These are phyloP conservation scores for Trididemnum miniatum DNA, from an alignment of 23 tunicate species.

Conservation along the genomic window DNA sequence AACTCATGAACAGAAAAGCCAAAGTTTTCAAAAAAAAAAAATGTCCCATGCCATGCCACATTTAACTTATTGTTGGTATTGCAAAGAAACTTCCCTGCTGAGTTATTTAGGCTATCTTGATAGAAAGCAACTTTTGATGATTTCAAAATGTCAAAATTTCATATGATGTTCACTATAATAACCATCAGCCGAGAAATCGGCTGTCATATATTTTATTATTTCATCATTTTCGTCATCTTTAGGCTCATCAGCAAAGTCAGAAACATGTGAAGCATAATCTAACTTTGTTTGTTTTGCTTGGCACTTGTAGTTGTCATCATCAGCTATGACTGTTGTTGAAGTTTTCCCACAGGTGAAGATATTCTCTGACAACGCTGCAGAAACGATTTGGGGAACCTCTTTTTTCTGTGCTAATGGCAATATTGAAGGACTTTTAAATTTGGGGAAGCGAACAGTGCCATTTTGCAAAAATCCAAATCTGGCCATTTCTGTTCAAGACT, in stretches of 20 bases:
- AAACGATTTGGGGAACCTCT: neutral
- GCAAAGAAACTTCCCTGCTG: too few species aligned
- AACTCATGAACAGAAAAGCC: too few species aligned
- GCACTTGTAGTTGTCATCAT: neutral
- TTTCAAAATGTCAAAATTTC: slow-evolving; percentile 13
- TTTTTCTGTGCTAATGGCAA: neutral
- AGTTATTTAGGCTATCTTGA: neutral
- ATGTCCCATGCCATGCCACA: too few species aligned
- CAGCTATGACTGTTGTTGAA: neutral
- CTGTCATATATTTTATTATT: neutral
- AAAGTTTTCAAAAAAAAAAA: too few species aligned
- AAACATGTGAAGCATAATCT: slow-evolving; percentile 16
- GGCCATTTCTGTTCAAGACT: slow-evolving; percentile 13
- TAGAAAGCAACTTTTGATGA: neutral
- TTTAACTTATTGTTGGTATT: too few species aligned
- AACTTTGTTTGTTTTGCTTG: slow-evolving; percentile 4
- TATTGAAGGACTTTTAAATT: slow-evolving; percentile 25
- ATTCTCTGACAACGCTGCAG: neutral
- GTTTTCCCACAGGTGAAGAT: neutral
- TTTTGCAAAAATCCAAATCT: neutral
- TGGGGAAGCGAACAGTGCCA: slow-evolving; percentile 19
- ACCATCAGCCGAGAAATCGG: neutral
- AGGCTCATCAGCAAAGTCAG: slow-evolving; percentile 15
- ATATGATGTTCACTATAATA: neutral
- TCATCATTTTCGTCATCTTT: neutral